A percentile compares a stretch with the other conserved stretches of the same genome.
Evolutionary conservation across 2,797 vertebrate species (phyloP).

Genomic region (Centropyge bicolor): DNA sequence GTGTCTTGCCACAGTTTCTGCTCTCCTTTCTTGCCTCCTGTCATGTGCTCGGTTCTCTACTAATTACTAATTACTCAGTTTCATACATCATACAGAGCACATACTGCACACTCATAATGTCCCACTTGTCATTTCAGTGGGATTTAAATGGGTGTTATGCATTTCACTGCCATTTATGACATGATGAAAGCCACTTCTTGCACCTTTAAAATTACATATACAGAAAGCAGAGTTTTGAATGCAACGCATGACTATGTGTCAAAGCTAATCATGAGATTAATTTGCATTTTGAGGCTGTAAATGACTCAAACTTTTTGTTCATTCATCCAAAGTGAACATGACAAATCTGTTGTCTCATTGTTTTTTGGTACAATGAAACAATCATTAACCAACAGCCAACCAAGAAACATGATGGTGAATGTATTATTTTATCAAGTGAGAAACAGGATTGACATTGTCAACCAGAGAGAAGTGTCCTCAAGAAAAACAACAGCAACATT

Average conservation of each 20-base stretch:
- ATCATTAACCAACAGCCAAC: not conserved
- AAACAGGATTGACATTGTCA: not conserved
- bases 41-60: not conserved
- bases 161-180: not conserved
- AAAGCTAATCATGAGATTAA: not conserved
- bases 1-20: not conserved
- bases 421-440: not conserved
- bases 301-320: not conserved
- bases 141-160: constrained; percentile 8
- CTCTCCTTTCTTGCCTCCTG: not conserved
- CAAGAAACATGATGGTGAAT: not conserved
- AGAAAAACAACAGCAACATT: not conserved
- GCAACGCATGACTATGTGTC: constrained; percentile 10
- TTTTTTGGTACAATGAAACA: not conserved
- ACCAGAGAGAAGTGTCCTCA: not conserved
- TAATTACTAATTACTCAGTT: not conserved
- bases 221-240: not conserved
- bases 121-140: not conserved
- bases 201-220: not conserved
- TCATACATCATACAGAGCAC: not conserved
- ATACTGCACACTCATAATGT: not conserved
- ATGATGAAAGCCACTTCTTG: not conserved
- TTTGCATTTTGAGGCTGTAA: constrained; percentile 1
- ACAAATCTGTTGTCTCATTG: not conserved
- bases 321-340: not conserved